Evolutionary conservation across 2,113 vertebrate genomes (phyloP), one percentile per base, ranked within the genome.

Genomic region (Rhynchomys soricoides): DNA sequence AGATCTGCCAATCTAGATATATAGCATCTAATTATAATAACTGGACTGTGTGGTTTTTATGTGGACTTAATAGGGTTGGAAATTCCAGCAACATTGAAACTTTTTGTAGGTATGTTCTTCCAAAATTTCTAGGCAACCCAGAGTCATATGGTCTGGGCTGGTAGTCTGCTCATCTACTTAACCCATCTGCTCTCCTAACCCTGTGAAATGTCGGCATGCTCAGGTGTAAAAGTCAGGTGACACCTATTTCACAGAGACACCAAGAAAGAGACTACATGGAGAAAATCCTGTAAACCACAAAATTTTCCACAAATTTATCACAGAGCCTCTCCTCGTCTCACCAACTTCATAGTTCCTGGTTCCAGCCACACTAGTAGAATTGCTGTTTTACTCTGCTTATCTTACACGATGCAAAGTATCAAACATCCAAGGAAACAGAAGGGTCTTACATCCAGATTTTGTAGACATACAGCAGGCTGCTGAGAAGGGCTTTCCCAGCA

Each of bases 381-480:
- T 66, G 74, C 71, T 77, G 74, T 89, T 66, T 73, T 83, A 19
- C 21, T 52, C 95, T 88, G 19, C 62, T 57, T 95, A 57, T 95
- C 43, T 71, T 89, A 82, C 16, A 92, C 5, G 17, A 70, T 70
- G 57, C 52, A 93, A 90, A 88, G 24, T 73, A 93, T 95, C 96
- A 79, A 91, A 96, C 9, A 93, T 89, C 50, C 93, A 96, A 94
- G 37, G 50, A 79, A 94, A 95, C 16, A 91, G 55, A 59, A 83
- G 68, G 50, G 26, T 68, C 95, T 94, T 97, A 96, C 97, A 95
- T 96, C 97, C 91, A 90, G 95, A 75, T 98, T 98, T 98, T 98
- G 96, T 93, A 98, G 97, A 97, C 89, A 97, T 93, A 98, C 94
- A 90, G 24, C 97, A 98, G 98, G 89, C 91, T 91, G 96, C 94